Conservation (phyloP, 1,140 invertebrate species). For the Saccostrea cuccullata region DNA sequence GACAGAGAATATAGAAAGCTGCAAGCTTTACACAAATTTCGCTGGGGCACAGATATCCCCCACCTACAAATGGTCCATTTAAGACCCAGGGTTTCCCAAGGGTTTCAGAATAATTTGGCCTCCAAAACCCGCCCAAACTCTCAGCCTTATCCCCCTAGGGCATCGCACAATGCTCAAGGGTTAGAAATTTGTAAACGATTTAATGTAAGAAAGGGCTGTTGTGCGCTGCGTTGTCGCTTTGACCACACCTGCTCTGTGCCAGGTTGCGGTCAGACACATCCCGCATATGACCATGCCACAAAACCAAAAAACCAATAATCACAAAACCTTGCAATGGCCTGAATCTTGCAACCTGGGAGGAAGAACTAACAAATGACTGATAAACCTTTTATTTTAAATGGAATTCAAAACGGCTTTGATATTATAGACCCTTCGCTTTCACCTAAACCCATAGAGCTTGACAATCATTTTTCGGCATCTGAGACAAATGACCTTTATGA, state of each 20-base stretch:
- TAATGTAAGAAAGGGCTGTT: constrained; percentile 15
- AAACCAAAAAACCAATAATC: constrained; percentile 9
- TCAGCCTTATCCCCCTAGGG: not conserved
- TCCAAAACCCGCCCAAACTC: not conserved
- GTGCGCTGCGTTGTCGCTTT: not conserved
- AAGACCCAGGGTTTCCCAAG: not conserved
- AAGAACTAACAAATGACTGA: constrained; percentile 29
- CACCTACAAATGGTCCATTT: constrained; percentile 26
- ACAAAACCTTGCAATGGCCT: constrained; percentile 32
- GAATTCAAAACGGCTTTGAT: constrained; percentile 39
- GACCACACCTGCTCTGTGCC: constrained; percentile 19
- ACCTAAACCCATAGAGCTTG: not conserved
- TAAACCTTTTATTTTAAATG: constrained; percentile 26
- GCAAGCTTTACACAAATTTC: constrained; percentile 5
- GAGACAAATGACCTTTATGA: constrained; percentile 18
- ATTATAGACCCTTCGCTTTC: constrained; percentile 4
- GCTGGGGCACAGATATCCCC: constrained; percentile 36
- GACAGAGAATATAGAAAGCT: constrained; percentile 44
- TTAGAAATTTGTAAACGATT: constrained; percentile 36
- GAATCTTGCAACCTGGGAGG: constrained; percentile 33
- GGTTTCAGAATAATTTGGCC: not conserved
- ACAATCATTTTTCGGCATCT: constrained; percentile 39
- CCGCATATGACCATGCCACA: not conserved
- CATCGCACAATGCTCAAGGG: constrained; percentile 20
- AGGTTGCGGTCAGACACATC: not conserved